Percentiles rank a stretch among this genome's conserved stretches.
Evolutionary conservation across 92 coral and sea anemone genomes (phyloP).

Genomic region (Isaurus tuberculatus): DNA sequence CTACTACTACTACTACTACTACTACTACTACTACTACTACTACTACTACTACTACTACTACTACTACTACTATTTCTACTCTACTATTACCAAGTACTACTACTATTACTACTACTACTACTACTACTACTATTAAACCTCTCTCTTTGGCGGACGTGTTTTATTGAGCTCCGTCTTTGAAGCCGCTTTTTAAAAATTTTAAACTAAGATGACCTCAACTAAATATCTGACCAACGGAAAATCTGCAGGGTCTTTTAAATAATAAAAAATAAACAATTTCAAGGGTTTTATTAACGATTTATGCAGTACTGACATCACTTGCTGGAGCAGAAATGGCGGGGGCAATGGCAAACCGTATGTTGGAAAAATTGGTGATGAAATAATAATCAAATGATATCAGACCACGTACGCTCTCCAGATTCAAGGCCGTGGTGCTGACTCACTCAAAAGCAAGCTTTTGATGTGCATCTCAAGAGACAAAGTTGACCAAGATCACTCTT

Average conservation of each 20-base stretch:
- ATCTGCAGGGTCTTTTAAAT: conserved; percentile 11
- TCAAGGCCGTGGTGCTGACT: conserved; percentile 23
- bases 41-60: no score
- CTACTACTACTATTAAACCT: not conserved
- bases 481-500: not conserved
- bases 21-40: no score
- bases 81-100: not conserved
- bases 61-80: not conserved
- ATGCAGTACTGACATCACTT: not conserved
- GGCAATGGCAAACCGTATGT: conserved; percentile 34
- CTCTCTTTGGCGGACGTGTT: not conserved
- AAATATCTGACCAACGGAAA: not conserved
- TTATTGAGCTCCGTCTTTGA: conserved; percentile 13
- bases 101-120: not conserved
- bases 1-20: no score
- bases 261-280: not conserved
- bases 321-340: conserved; percentile 15
- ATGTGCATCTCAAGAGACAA: conserved; percentile 14
- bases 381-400: conserved; percentile 5
- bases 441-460: conserved; percentile 17
- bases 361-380: conserved; percentile 38
- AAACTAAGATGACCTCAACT: not conserved
- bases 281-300: conserved; percentile 20
- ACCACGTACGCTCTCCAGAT: conserved; percentile 16
- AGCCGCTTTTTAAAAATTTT: not conserved